Evolutionary conservation across 2,113 vertebrate genomes (phyloP), one percentile per base, ranked within the genome.

Genomic region (Actenoides hombroni): DNA sequence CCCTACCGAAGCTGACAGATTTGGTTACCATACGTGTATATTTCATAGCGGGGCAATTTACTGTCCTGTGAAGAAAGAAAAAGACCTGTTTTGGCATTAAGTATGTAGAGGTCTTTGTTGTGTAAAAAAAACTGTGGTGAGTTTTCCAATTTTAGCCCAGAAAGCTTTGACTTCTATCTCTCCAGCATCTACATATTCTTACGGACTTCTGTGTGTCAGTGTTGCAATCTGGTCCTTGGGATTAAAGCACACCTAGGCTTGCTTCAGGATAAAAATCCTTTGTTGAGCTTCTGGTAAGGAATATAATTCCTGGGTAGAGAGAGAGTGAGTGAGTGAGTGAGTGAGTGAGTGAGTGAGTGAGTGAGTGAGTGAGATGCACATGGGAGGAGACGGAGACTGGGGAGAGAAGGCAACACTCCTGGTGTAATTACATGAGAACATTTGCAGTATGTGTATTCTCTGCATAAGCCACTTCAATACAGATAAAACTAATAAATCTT

Each of bases 331-430:
- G 37, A 37, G 37, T 37, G 37, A 37, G 37, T 37, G 37, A 37
- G 37, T 37, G 37, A 37, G 37, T 37, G 37, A 37, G 37, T 37
- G 37, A 37, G 37, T 18, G 29, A 48, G 44, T 1, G 2, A 56
- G 29, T 11, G 37, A 53, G 44, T 1, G 3, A 65, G 19, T 42
- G 13, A 87, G 23, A 63, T 16, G 24, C 0, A 0, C 4, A 7
- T 6, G 5, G 39, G 35, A 90, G 29, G 42, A 84, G 46, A 28
- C 49, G 49, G 24, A 51, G 13, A 20, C 59, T 37, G 60, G 35
- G 33, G 31, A 69, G 35, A 73, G 77, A 90, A 88, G 56, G 85
- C 31, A 51, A 10, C 24, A 19, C 31, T 90, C 44, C 17, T 78
- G 0, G 0, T 51, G 9, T 60, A 49, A 57, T 77, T 35, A 26